Evolutionary conservation across 1,140 invertebrate genomes (phyloP).

Genomic region (Procambarus virginalis): DNA sequence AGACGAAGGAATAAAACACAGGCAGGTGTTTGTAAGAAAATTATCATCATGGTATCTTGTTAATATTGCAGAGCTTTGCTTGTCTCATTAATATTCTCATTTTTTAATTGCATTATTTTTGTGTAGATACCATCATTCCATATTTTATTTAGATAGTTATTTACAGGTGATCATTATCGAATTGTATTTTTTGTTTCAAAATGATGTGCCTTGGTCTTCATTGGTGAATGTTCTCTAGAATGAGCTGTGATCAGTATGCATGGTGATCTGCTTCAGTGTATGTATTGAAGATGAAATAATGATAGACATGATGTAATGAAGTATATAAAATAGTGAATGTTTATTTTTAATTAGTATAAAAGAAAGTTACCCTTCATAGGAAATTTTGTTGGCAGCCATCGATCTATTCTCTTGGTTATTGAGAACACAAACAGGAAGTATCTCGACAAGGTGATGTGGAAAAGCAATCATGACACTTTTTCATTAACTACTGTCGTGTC

Average conservation of each 20-base stretch:
- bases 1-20: background rate
- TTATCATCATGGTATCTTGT: constrained; percentile 11
- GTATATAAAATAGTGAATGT: constrained; percentile 1
- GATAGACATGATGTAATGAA: background rate
- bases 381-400: background rate
- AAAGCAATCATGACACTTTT: background rate
- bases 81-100: constrained; percentile 17
- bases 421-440: background rate
- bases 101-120: constrained; percentile 17
- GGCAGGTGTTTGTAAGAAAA: background rate
- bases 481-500: background rate
- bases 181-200: constrained; percentile 20
- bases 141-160: constrained; percentile 24
- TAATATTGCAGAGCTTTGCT: constrained; percentile 21
- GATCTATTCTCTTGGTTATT: background rate
- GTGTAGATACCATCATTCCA: constrained; percentile 38
- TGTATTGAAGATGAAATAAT: background rate
- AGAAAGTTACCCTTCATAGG: background rate
- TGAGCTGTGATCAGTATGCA: constrained; percentile 28
- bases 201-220: constrained; percentile 40
- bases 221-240: constrained; percentile 34
- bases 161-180: constrained; percentile 16
- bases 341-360: background rate
- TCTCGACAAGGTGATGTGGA: background rate
- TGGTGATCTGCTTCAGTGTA: constrained; percentile 1